phyloP scores from a whole-genome alignment of 2,888 invertebrate genomes.

The Mesorhabditis sp. region DNA sequence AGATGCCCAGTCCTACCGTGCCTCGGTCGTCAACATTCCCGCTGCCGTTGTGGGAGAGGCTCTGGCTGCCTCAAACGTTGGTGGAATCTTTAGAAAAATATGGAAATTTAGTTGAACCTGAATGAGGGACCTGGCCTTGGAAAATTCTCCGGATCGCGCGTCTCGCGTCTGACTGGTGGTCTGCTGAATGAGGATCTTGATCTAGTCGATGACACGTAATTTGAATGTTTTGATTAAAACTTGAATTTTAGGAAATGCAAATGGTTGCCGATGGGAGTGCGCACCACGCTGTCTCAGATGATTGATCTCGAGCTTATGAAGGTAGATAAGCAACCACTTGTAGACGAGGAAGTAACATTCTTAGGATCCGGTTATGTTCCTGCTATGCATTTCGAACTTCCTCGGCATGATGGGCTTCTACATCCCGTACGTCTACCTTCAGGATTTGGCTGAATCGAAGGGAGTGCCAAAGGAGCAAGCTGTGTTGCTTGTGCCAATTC shows the following conservation, averaged over 20 bases:
- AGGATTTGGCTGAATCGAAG: slow-evolving; percentile 43
- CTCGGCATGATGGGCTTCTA: slow-evolving; percentile 91
- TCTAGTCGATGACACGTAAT: slow-evolving; percentile 14
- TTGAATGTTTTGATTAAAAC: not conserved
- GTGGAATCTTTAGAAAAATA: not conserved
- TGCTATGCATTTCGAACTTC: slow-evolving; percentile 88
- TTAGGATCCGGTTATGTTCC: slow-evolving; percentile 78
- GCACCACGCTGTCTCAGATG: slow-evolving; percentile 53
- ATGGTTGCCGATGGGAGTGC: slow-evolving; percentile 46
- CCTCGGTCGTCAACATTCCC: slow-evolving; percentile 36
- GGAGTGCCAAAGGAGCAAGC: slow-evolving; percentile 26
- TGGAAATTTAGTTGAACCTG: no score
- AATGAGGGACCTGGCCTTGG: slow-evolving; percentile 7
- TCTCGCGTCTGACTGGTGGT: slow-evolving; percentile 36
- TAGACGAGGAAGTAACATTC: slow-evolving; percentile 59
- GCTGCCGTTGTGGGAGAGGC: slow-evolving; percentile 34
- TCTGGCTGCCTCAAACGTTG: slow-evolving; percentile 14
- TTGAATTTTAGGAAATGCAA: slow-evolving; percentile 38
- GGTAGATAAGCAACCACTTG: not conserved
- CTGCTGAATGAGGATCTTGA: slow-evolving; percentile 16
- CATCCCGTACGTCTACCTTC: slow-evolving; percentile 79
- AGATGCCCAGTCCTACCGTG: slow-evolving; percentile 27
- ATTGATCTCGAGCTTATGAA: slow-evolving; percentile 52
- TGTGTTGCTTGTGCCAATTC: slow-evolving; percentile 51
- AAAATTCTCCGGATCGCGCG: slow-evolving; percentile 22